Percentiles rank a stretch among this genome's conserved stretches.
These are phyloP conservation scores for Vireo altiloquus DNA, from an alignment of 2,113 vertebrate genomes.

Conservation along the genomic window DNA sequence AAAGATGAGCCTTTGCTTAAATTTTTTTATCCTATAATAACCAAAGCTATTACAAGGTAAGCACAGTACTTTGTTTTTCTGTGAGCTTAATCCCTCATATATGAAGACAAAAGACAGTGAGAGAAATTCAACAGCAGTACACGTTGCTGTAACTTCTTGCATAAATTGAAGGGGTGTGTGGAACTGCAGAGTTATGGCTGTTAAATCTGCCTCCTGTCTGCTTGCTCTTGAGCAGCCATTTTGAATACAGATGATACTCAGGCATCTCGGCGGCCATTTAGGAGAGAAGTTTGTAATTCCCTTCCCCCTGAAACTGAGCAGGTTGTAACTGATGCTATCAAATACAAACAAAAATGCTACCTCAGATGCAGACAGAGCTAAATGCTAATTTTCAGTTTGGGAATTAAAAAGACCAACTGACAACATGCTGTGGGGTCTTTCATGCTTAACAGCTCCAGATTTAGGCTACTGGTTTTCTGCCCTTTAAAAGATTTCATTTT, in stretches of 20 bases:
- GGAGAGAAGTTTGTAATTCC: not conserved
- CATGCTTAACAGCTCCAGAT: not conserved
- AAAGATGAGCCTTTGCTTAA: not conserved
- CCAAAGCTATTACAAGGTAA: not conserved
- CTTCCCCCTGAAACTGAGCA: not conserved
- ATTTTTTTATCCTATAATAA: not conserved
- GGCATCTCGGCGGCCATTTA: not conserved
- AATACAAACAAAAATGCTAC: not conserved
- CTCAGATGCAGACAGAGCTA: not conserved
- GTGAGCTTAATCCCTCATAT: not conserved
- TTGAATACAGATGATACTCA: not conserved
- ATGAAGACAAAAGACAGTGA: not conserved
- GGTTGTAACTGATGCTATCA: not conserved
- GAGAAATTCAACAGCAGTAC: not conserved
- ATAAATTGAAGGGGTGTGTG: not conserved
- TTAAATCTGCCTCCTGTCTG: not conserved
- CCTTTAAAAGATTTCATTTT: not conserved
- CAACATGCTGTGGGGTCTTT: not conserved
- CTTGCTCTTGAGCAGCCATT: conserved; percentile 7
- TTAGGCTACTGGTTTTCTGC: not conserved
- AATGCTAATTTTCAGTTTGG: not conserved
- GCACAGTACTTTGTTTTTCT: not conserved
- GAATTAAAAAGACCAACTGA: not conserved
- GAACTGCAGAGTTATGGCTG: not conserved
- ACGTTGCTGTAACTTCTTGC: not conserved